Conservation (phyloP, 2,113 vertebrate species). For the Mohoua ochrocephala region DNA sequence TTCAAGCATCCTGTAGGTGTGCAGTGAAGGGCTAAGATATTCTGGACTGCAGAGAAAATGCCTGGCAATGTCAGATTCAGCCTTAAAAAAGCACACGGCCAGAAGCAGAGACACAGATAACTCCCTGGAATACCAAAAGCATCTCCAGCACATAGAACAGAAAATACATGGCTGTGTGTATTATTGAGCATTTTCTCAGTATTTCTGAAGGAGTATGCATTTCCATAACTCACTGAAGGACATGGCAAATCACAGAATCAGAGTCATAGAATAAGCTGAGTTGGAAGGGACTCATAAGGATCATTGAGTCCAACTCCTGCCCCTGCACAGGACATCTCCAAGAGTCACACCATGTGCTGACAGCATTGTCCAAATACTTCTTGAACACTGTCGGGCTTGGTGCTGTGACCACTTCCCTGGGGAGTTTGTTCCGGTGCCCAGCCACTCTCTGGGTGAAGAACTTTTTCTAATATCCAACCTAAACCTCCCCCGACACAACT, state of each 20-base stretch:
- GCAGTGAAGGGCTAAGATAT: not conserved
- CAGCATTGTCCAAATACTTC: not conserved
- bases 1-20: not conserved
- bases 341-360: too few relatives aligned
- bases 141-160: not conserved
- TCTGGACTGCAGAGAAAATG: not conserved
- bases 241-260: not conserved
- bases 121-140: not conserved
- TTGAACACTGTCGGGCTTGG: not conserved
- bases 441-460: not conserved
- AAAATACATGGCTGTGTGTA: not conserved
- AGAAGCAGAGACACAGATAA: not conserved
- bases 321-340: not conserved
- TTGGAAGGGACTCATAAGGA: not conserved
- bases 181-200: not conserved
- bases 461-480: not conserved
- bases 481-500: not conserved
- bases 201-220: not conserved
- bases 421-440: fast-evolving
- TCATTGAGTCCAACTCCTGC: not conserved
- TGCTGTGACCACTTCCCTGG: not conserved
- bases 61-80: not conserved
- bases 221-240: not conserved
- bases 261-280: not conserved
- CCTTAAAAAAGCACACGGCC: not conserved